Percentiles rank a stretch among this genome's conserved stretches.
phyloP scores from a whole-genome alignment of 2,888 invertebrate species.

The Alentia gelatinosa region DNA sequence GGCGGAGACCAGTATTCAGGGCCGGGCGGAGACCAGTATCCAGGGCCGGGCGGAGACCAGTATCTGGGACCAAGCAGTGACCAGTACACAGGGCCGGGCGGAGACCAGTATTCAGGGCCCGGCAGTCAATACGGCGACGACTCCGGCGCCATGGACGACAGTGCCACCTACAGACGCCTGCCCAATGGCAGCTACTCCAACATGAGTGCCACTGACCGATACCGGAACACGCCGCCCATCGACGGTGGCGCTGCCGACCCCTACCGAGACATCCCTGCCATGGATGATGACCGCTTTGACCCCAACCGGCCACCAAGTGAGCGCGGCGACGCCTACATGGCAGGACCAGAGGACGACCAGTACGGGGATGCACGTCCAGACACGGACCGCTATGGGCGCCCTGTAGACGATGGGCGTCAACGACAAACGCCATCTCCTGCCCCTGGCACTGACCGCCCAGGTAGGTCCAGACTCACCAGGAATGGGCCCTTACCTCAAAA shows the following conservation, averaged over 20 bases:
- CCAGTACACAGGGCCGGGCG: too few species aligned
- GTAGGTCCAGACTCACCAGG: conserved; percentile 59
- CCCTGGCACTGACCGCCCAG: conserved; percentile 66
- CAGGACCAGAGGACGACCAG: conserved; percentile 29
- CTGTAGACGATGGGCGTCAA: neutral
- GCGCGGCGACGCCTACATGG: neutral
- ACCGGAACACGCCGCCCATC: conserved; percentile 52
- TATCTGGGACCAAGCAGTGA: too few species aligned
- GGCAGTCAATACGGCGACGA: neutral
- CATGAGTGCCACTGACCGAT: conserved; percentile 20
- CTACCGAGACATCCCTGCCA: conserved; percentile 45
- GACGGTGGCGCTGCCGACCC: conserved; percentile 40
- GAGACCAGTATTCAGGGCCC: too few species aligned
- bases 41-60: conserved; percentile 33
- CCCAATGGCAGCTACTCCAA: conserved; percentile 47
- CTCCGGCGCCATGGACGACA: conserved; percentile 34
- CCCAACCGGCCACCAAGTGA: conserved; percentile 47
- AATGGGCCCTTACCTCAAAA: neutral
- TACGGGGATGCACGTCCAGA: conserved; percentile 51
- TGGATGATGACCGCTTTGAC: conserved; percentile 49
- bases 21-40: conserved; percentile 34
- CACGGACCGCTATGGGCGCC: conserved; percentile 9
- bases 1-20: too few species aligned
- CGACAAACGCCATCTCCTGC: conserved; percentile 64
- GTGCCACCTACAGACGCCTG: neutral